phyloP scores from a whole-genome alignment of 2,113 vertebrate genomes.

The Monarcha castaneiventris region DNA sequence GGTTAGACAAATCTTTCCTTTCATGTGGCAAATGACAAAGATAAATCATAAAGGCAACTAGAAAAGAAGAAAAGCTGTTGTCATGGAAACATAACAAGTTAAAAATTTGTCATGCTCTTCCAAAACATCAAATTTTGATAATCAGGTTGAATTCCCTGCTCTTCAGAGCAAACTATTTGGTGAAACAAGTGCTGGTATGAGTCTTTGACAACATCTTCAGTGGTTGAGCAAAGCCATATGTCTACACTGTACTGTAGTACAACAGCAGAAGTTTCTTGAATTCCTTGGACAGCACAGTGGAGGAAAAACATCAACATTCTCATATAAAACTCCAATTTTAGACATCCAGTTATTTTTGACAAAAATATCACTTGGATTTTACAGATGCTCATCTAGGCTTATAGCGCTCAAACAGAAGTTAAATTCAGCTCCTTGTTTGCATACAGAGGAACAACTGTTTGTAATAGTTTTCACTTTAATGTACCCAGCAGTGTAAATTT shows the following conservation, averaged over 20 bases:
- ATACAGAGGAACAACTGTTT: neutral
- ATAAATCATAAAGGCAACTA: neutral
- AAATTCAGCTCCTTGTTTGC: neutral
- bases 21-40: neutral
- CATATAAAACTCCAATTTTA: neutral
- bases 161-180: neutral
- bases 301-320: neutral
- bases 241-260: neutral
- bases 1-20: neutral
- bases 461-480: neutral
- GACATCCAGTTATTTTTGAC: neutral
- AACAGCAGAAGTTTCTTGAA: neutral
- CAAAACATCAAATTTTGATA: slow-evolving; percentile 45
- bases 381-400: neutral
- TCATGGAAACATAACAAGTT: slow-evolving; percentile 43
- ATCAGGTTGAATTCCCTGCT: slow-evolving; percentile 17
- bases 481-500: neutral
- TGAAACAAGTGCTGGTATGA: neutral
- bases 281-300: neutral
- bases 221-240: neutral
- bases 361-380: neutral
- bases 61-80: neutral
- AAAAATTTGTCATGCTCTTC: slow-evolving; percentile 2
- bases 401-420: neutral
- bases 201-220: slow-evolving; percentile 11